Evolutionary conservation across 2,797 vertebrate species (phyloP), one percentile per base, ranked within the genome.

Genomic region (Sciaenops ocellatus): DNA sequence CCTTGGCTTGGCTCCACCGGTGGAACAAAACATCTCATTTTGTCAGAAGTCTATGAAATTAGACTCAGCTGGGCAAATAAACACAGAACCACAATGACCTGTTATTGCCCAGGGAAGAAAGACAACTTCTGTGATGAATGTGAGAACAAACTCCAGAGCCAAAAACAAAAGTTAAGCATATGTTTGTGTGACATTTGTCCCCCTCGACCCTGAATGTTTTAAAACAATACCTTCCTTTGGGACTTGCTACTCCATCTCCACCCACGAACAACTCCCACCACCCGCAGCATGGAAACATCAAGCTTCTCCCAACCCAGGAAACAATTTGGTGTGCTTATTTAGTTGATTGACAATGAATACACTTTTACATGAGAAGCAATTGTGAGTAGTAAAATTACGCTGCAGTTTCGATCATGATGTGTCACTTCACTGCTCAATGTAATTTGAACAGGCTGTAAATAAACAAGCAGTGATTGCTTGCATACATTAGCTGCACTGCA

Each of bases 391-490:
- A 16, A 69, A 76, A 75, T 57, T 48, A 59, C 61, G 38, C 20
- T 34, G 63, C 73, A 42, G 69, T 67, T 63, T 26, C 42, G 47
- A 72, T 76, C 72, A 42, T 67, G 59, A 56, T 79, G 87, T 82
- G 57, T 63, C 85, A 76, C 74, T 86, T 87, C 55, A 69, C 67
- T 73, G 67, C 82, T 83, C 71, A 38, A 0, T 55, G 71, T 78
- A 80, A 87, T 87, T 85, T 71, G 28, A 83, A 74, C 30, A 76
- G 80, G 42, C 55, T 48, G 75, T 78, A 83, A 84, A 86, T 85
- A 84, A 89, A 88, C 82, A 83, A 48, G 56, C 72, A 66, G 61
- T 75, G 80, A 87, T 79, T 87, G 84, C 74, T 83, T 77, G 80
- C 82, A 90, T 78, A 72, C 77, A 89, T 91, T 73, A 84, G 63